Base-by-base conservation (phyloP, 1,140 invertebrate species). In the Aphaenogaster ashmeadi region DNA sequence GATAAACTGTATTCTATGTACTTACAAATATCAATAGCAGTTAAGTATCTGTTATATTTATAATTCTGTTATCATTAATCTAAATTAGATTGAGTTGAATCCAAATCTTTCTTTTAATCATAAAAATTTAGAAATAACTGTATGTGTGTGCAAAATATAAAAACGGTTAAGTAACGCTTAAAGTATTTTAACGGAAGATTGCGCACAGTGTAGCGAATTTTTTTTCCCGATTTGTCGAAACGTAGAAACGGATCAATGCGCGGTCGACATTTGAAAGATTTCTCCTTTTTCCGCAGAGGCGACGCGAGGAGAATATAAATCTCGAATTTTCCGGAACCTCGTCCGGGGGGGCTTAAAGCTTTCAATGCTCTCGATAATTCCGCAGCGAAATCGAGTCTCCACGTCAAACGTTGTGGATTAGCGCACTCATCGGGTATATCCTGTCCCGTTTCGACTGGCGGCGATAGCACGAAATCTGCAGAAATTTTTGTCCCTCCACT, bases 341-440 rank as follows among this genome's bases (percentile, higher is more conserved):
- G 64, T 87, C 50, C 69, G 44, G 47, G 54, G 60, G 79, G 71
- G 88, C 88, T 90, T 89, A 89, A 86, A 78, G 85, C 85, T 87
- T 89, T 90, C 89, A 80, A 88, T 90, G 86, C 72, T 87, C 44
- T 67, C 81, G 81, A 90, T 90, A 90, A 91, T 90, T 91, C 90
- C 86, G 84, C 79, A 74, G 72, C 80, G 87, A 91, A 90, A 91
- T 91, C 89, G 87, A 89, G 87, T 88, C 83, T 91, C 86, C 84
- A 85, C 89, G 89, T 89, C 78, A 90, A 91, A 91, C 87, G 79
- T 88, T 77, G 89, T 52, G 89, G 88, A 90, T 91, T 90, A 91
- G 87, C 87, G 41, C 75, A 78, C 86, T 86, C 89, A 77, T 72
- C 87, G 87, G 67, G 38, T 91, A 91, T 90, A 87, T 84, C 72